A percentile compares a stretch with the other conserved stretches of the same genome.
Evolutionary conservation across 2,113 vertebrate species (phyloP).

Genomic region (Apistogramma diplotaenia): DNA sequence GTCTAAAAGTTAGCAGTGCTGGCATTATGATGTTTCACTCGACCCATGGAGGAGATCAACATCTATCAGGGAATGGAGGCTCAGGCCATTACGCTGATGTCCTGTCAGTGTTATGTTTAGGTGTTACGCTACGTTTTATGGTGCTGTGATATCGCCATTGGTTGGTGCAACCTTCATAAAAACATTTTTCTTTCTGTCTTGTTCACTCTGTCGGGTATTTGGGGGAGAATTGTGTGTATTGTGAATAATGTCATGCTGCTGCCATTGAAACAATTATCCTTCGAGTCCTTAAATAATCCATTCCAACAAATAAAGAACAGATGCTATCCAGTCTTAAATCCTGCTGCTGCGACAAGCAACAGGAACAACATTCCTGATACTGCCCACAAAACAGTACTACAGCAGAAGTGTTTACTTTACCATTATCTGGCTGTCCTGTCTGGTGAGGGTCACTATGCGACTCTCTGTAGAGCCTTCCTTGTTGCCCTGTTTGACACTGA

Average conservation of each 20-base stretch:
- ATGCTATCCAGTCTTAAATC: neutral
- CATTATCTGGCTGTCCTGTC: slow-evolving; percentile 89
- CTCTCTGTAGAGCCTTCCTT: slow-evolving; percentile 89
- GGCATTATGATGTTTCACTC: neutral
- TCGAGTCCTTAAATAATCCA: neutral
- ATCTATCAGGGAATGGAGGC: neutral
- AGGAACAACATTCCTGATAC: neutral
- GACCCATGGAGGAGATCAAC: neutral
- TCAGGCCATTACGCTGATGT: neutral
- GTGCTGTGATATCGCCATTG: too few species aligned
- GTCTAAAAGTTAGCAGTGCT: neutral
- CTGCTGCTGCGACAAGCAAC: neutral
- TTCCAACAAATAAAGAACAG: neutral
- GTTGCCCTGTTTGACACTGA: slow-evolving; percentile 92
- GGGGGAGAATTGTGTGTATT: neutral
- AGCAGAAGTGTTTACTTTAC: slow-evolving; percentile 64
- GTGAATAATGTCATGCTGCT: neutral
- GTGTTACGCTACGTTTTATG: neutral
- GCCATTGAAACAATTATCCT: neutral
- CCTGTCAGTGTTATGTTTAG: neutral
- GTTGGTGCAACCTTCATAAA: neutral
- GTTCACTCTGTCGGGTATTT: neutral
- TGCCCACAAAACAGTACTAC: neutral
- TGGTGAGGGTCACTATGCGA: slow-evolving; percentile 93
- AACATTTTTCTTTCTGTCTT: too few species aligned